Evolutionary conservation across 2,888 invertebrate genomes (phyloP).

Genomic region (Eubasilissa splendida): DNA sequence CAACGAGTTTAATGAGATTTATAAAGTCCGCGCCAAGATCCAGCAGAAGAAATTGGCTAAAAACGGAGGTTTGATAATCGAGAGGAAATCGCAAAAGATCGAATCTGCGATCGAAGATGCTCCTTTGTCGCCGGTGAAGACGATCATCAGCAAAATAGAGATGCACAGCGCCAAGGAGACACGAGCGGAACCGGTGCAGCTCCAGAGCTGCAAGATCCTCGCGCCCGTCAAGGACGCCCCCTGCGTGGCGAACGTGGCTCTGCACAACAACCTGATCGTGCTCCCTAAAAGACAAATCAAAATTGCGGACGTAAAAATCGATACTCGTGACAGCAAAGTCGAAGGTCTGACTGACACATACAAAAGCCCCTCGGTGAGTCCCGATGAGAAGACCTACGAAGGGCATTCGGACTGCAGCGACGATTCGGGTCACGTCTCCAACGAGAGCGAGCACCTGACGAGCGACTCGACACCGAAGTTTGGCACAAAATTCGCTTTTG

Average conservation of each 20-base stretch:
- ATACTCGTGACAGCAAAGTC: constrained; percentile 67
- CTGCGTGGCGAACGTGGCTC: constrained; percentile 70
- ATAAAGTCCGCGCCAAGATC: constrained; percentile 70
- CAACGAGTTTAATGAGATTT: constrained; percentile 66
- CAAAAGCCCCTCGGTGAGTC: constrained; percentile 24
- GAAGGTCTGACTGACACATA: constrained; percentile 42
- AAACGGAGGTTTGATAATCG: constrained; percentile 64
- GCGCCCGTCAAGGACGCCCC: constrained; percentile 68
- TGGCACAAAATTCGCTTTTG: constrained; percentile 4
- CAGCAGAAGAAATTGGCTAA: constrained; percentile 69
- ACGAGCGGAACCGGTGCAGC: constrained; percentile 66
- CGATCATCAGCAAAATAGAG: constrained; percentile 71
- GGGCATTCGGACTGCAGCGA: constrained; percentile 82
- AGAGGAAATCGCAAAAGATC: constrained; percentile 64
- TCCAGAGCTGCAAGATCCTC: constrained; percentile 69
- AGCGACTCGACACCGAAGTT: constrained; percentile 56
- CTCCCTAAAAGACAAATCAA: constrained; percentile 71
- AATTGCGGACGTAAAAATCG: constrained; percentile 68
- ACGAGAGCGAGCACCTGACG: constrained; percentile 73
- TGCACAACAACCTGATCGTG: constrained; percentile 72
- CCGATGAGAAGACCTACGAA: constrained; percentile 72
- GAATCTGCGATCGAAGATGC: constrained; percentile 64
- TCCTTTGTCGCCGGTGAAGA: constrained; percentile 70
- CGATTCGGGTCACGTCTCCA: constrained; percentile 87
- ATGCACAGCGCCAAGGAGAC: constrained; percentile 69